Base-by-base conservation (phyloP, 2,888 invertebrate genomes). In the Xestia c-nigrum region DNA sequence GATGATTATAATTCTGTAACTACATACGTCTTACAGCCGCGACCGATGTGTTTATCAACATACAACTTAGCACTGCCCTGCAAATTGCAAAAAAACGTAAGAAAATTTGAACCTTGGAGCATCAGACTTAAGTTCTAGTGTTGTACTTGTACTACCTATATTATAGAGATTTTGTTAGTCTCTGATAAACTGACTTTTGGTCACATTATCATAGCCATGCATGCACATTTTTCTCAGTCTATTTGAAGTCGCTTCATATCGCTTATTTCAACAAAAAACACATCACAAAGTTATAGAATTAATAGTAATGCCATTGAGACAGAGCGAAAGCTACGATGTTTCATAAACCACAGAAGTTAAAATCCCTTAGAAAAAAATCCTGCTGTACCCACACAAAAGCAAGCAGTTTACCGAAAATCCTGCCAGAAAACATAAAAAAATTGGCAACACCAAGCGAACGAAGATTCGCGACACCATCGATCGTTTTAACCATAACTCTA, bases 401-500 rank as follows among this genome's bases (percentile, higher is more conserved):
- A 21, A 9, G 21, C 7, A 5, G 12, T 46, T 55, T 10, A 46
- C 47, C 38, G 9, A 61, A 81, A 78, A 81, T 6, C 9, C 14
- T 66, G 21, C 5, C 6, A 2, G 1, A 72, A 70, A 70, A 73
- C 31, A 40, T 64, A 2, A 69, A 63, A 73, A 64, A 74, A 85
- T 73, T 84, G 74, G 50, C 74, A 68, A 71, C 76, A 80, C 71
- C 61, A 43, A 43, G 43, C 64, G 43, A 69, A 7, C 66, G 19
- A 52, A 79, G 64, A 74, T 78, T 55, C 57, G 55, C 47, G 46
- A 68, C 52, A 73, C 21, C 69, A 92, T 92, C 91, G 92, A 92
- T 91, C 91, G 90, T 82, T 89, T 88, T 64, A 78, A 77, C 74
- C 85, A 79, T 87, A 76, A 73, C 65, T 86, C 83, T 5, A 43